Conservation (phyloP, 2,113 vertebrate species). For the Halcyon malimbica region DNA sequence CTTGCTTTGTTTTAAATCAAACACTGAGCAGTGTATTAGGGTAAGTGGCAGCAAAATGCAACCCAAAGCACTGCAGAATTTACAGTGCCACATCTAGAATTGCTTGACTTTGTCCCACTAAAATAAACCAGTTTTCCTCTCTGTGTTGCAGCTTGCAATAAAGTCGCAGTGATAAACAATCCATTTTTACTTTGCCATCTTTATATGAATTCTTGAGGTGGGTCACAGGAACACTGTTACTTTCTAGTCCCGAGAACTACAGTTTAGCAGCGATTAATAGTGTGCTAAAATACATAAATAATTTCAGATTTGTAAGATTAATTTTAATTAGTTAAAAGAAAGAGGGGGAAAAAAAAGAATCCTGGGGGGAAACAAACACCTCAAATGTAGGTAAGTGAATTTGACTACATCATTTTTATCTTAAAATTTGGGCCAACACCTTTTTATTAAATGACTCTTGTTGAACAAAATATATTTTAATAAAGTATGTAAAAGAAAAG, state of each 20-base stretch:
- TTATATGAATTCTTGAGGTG: neutral
- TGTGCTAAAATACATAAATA: neutral
- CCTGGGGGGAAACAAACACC: neutral
- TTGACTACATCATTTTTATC: neutral
- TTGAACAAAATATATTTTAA: neutral
- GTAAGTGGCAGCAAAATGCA: neutral
- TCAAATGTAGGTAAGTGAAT: neutral
- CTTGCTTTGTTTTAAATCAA: neutral
- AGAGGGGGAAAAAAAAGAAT: neutral
- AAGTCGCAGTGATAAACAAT: neutral
- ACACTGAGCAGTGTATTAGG: neutral
- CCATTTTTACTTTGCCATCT: neutral
- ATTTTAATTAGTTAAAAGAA: neutral
- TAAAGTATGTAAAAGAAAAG: neutral
- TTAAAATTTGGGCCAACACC: neutral
- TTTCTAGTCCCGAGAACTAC: neutral
- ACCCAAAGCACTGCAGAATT: neutral
- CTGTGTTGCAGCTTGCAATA: neutral
- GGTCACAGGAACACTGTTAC: neutral
- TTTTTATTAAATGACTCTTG: neutral
- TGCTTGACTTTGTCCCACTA: neutral
- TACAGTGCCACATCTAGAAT: neutral
- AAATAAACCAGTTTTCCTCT: neutral
- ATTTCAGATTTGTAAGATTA: neutral
- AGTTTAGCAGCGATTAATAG: neutral